These are phyloP conservation scores for Corythaixoides concolor DNA, from an alignment of 2,113 vertebrate species.

Conservation along the genomic window DNA sequence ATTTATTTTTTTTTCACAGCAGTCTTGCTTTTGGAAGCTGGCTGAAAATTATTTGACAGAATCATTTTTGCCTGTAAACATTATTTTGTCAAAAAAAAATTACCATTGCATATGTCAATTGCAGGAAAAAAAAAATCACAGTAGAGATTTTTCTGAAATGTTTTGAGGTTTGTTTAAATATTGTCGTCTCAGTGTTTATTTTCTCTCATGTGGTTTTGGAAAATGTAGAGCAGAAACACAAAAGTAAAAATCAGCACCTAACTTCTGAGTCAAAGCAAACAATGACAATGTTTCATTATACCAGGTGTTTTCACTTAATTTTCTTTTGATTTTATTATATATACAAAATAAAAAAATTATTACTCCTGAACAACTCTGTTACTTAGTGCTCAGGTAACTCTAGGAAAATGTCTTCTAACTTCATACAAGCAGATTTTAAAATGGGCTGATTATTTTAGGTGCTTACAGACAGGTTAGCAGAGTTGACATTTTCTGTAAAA, in stretches of 20 bases:
- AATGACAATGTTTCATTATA: neutral
- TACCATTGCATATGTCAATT: neutral
- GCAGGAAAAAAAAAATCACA: fast-evolving
- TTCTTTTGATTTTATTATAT: neutral
- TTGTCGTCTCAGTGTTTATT: neutral
- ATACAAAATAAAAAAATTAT: neutral
- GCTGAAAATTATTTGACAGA: neutral
- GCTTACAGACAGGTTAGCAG: neutral
- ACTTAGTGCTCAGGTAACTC: neutral
- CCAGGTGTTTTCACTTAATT: neutral
- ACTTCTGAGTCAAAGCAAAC: neutral
- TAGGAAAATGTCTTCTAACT: neutral
- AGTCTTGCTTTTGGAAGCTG: neutral
- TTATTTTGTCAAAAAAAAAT: neutral
- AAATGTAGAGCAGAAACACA: neutral
- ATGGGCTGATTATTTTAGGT: neutral
- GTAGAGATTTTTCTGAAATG: neutral
- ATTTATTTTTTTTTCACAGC: neutral
- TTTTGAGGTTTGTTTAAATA: neutral
- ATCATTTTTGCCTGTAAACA: neutral
- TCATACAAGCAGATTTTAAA: neutral
- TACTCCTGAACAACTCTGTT: neutral
- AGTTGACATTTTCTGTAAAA: neutral
- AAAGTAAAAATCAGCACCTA: neutral
- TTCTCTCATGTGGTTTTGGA: neutral